These are phyloP conservation scores for Aphidius gifuensis DNA, from an alignment of 1,140 invertebrate species.

Conservation along the genomic window DNA sequence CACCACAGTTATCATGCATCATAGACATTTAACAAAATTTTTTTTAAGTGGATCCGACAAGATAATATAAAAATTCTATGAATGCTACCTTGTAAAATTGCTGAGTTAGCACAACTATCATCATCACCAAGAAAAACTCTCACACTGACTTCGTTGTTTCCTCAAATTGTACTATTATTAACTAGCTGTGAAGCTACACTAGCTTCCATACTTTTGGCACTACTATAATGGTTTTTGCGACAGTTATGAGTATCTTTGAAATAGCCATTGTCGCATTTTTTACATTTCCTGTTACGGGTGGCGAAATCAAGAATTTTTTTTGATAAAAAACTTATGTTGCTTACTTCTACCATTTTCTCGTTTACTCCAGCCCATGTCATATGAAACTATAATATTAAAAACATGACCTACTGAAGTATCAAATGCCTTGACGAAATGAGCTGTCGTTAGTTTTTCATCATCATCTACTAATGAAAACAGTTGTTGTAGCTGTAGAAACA, in stretches of 20 bases:
- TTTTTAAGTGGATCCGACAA: constrained; percentile 1
- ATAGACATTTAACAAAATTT: constrained; percentile 7
- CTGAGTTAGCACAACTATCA: constrained; percentile 1
- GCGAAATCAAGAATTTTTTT: constrained; percentile 11
- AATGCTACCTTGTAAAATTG: background rate
- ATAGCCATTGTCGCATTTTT: too few relatives aligned
- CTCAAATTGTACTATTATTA: constrained; percentile 13
- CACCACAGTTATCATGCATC: background rate
- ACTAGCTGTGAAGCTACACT: constrained; percentile 7
- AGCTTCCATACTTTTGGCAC: constrained; percentile 14
- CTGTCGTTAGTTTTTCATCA: background rate
- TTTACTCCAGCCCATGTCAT: constrained; percentile 18
- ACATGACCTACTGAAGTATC: background rate
- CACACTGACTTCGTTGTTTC: background rate
- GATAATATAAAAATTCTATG: constrained; percentile 1
- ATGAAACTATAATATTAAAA: constrained; percentile 16
- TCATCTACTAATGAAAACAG: too few relatives aligned
- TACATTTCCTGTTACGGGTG: background rate
- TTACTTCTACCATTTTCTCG: constrained; percentile 12
- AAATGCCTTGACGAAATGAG: background rate
- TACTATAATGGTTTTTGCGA: background rate
- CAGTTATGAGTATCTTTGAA: too few relatives aligned
- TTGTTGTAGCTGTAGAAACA: too few relatives aligned
- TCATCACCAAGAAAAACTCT: constrained; percentile 9
- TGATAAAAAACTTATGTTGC: constrained; percentile 11